Base-by-base conservation (phyloP, 2,797 vertebrate genomes). In the Lepus oiostolus region DNA sequence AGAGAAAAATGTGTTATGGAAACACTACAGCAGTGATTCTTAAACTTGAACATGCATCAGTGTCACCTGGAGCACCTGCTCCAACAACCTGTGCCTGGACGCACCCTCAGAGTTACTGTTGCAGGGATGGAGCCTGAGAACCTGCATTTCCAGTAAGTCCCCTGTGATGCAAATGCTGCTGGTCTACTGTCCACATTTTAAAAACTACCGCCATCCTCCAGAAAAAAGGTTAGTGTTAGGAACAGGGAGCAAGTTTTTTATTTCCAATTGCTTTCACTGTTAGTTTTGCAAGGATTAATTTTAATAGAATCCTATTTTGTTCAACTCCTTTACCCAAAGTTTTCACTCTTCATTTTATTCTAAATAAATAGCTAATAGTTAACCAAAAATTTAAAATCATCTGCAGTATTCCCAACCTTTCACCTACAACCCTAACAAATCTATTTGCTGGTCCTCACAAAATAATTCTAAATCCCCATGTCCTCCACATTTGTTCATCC, bases 271-370 rank as follows among this genome's bases (percentile, higher is more conserved):
- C 3, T 87, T 85, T 76, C 13, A 0, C 2, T 88, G 91, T 88
- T 24, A 76, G 12, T 32, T 68, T 4, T 19, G 26, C 7, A 28
- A 16, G 60, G 60, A 10, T 21, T 83, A n/a, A 26, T 85, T 85
- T 92, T 90, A 47, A 70, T 54, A 70, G 79, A 88, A 68, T 24
- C 42, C 6, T 4, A 11, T 21, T 84, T 85, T 85, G 52, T 80
- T 86, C 42, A 68, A 30, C 19, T 26, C 65, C 42, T 76, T 77
- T 89, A 8, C 22, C 67, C 30, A 83, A 50, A 65, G 60, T 7
- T 54, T 11, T 67, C 32, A 28, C 14, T 35, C 62, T 93, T 96
- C 32, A 68, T 91, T 95, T 42, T 7, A 47, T 94, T 71, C 54
- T 71, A 86, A 91, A 54, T 68, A 85, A 79, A 84, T 6, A 10